phyloP scores from a whole-genome alignment of 2,113 vertebrate species.

The Heterotis niloticus region DNA sequence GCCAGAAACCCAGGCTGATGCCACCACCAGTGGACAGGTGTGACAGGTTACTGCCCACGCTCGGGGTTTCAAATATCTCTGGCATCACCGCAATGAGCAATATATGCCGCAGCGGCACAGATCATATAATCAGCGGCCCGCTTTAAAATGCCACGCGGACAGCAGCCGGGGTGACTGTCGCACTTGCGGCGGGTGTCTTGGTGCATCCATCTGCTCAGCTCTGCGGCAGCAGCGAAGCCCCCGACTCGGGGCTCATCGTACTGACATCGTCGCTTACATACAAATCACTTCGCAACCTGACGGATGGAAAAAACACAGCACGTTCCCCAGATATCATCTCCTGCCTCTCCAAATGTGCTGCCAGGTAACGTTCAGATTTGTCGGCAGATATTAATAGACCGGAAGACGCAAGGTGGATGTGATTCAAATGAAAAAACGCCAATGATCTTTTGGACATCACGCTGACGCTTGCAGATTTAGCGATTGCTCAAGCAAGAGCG shows the following conservation, averaged over 20 bases:
- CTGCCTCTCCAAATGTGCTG: neutral
- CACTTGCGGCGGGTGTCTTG: neutral
- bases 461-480: neutral
- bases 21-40: neutral
- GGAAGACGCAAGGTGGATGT: neutral
- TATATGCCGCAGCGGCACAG: neutral
- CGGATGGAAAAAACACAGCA: neutral
- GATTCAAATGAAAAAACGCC: neutral
- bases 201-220: neutral
- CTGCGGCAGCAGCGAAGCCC: too few species aligned
- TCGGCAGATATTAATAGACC: neutral
- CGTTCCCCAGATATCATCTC: neutral
- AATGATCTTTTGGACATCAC: neutral
- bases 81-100: neutral
- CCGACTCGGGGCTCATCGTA: neutral
- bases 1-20: neutral
- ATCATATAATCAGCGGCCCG: neutral
- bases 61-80: neutral
- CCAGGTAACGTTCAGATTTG: neutral
- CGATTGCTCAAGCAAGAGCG: neutral
- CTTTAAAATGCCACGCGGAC: slow-evolving; percentile 2
- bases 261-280: neutral
- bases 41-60: neutral
- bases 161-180: neutral
- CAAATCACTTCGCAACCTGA: neutral